phyloP scores from a whole-genome alignment of 2,888 invertebrate genomes.

The Harpalus rubripes region DNA sequence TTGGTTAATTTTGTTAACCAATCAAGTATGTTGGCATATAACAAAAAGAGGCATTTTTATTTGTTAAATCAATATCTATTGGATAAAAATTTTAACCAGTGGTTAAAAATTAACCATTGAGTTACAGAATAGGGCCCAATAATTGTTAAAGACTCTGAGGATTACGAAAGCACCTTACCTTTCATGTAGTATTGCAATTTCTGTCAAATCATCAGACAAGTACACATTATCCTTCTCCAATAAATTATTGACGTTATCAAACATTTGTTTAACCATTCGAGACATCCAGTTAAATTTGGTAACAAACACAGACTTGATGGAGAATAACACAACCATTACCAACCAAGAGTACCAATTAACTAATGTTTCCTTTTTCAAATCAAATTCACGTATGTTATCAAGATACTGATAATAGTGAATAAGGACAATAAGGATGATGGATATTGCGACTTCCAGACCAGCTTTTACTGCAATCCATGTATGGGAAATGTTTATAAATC shows the following conservation, averaged over 20 bases:
- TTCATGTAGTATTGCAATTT: constrained; percentile 6
- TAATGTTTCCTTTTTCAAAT: background rate
- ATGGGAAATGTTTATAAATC: constrained; percentile 1
- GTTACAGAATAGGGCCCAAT: too few species aligned
- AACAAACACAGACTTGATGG: constrained; percentile 12
- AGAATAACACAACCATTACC: background rate
- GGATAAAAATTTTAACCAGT: too few species aligned
- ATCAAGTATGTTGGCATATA: too few species aligned
- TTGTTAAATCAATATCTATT: too few species aligned
- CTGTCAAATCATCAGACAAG: constrained; percentile 15
- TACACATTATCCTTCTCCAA: constrained; percentile 16
- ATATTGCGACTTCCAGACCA: background rate
- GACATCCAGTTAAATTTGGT: constrained; percentile 30
- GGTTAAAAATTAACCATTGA: too few species aligned
- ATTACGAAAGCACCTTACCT: background rate
- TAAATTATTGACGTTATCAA: constrained; percentile 3
- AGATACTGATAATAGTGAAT: background rate
- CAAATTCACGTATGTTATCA: background rate
- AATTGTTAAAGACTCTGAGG: too few species aligned
- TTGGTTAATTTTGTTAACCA: too few species aligned
- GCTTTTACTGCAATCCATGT: constrained; percentile 5
- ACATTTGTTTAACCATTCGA: constrained; percentile 16
- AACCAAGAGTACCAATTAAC: constrained; percentile 6
- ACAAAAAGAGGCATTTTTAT: too few species aligned
- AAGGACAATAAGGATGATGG: background rate